Evolutionary conservation across 2,113 vertebrate species (phyloP).

Genomic region (Clinocottus analis): DNA sequence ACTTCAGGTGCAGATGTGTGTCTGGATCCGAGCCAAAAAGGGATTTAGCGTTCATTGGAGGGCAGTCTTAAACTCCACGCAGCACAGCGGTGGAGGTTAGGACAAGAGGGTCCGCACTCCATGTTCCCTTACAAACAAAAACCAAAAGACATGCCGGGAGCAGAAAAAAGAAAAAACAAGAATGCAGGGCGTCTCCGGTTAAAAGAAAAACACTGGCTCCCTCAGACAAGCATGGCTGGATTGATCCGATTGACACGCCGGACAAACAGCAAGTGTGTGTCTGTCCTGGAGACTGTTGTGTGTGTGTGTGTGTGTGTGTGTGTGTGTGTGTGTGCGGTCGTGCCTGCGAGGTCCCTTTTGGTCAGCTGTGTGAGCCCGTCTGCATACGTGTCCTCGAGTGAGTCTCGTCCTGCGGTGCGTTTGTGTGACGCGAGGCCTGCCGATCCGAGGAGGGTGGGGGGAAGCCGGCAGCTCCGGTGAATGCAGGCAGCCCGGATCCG

Average conservation of each 20-base stretch:
- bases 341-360: conserved; percentile 49
- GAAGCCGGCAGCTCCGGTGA: conserved; percentile 74
- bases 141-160: conserved; percentile 24
- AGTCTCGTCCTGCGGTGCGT: conserved; percentile 41
- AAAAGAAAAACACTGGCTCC: conserved; percentile 41
- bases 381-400: conserved; percentile 53
- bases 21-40: conserved; percentile 57
- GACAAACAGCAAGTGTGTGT: conserved; percentile 40
- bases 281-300: conserved; percentile 39
- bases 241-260: conserved; percentile 70
- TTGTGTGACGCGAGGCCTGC: conserved; percentile 64
- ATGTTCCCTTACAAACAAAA: conserved; percentile 11
- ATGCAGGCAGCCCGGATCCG: conserved; percentile 55
- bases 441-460: conserved; percentile 20
- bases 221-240: conserved; percentile 58
- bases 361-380: conserved; percentile 61
- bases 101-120: conserved; percentile 19
- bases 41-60: conserved; percentile 43
- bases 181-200: conserved; percentile 56
- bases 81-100: conserved; percentile 20
- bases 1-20: conserved; percentile 38
- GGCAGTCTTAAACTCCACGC: conserved; percentile 41
- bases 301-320: conserved; percentile 35
- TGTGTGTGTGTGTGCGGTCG: conserved; percentile 43
- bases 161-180: conserved; percentile 9